phyloP scores from a whole-genome alignment of 2,113 vertebrate genomes.

The Urocitellus parryii region DNA sequence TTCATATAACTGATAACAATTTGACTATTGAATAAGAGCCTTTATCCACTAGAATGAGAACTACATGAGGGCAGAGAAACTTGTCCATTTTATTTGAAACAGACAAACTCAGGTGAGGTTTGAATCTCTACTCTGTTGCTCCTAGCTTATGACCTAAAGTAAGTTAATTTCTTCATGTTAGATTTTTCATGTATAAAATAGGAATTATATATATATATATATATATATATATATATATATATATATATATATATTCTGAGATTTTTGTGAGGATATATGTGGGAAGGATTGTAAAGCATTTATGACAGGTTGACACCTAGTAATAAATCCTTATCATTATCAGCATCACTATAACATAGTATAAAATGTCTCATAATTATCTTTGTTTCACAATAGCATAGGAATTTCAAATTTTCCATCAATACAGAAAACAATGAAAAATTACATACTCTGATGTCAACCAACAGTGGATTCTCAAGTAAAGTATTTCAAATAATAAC shows the following conservation, averaged over 20 bases:
- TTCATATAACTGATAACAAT: not conserved
- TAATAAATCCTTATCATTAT: constrained; percentile 30
- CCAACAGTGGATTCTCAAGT: not conserved
- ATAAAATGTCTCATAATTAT: not conserved
- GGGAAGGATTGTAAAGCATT: not conserved
- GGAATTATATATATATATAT: not conserved
- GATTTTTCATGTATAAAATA: not conserved
- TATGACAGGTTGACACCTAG: not conserved
- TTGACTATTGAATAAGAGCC: not conserved
- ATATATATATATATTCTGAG: not conserved
- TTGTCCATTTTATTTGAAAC: not conserved
- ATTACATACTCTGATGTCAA: not conserved
- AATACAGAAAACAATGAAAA: constrained; percentile 39
- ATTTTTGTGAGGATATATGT: not conserved
- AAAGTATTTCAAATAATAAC: constrained; percentile 35
- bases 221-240: too few relatives aligned
- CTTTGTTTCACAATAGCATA: not conserved
- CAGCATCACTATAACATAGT: not conserved
- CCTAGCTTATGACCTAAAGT: not conserved
- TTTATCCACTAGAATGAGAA: not conserved
- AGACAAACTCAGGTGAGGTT: too few relatives aligned
- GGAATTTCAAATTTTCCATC: not conserved
- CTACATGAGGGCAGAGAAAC: not conserved
- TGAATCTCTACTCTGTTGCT: not conserved
- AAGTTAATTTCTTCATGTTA: not conserved